These are phyloP conservation scores for Sphaerodactylus townsendi DNA, from an alignment of 2,113 vertebrate species.

Conservation along the genomic window DNA sequence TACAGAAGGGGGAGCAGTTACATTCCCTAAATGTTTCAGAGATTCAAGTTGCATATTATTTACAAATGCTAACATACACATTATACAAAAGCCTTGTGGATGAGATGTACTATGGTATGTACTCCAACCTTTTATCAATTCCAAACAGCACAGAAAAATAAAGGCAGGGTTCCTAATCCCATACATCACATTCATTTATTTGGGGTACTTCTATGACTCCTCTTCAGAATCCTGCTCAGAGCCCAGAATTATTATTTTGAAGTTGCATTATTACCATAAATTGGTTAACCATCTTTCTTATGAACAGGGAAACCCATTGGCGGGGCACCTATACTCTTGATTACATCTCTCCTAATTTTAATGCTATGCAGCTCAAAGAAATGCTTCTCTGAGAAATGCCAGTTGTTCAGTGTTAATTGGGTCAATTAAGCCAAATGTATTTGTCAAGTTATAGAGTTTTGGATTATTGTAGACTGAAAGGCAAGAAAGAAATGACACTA, in stretches of 20 bases:
- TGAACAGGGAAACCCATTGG: neutral
- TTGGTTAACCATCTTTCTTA: neutral
- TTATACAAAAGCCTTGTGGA: neutral
- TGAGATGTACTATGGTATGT: neutral
- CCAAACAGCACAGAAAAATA: neutral
- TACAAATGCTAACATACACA: neutral
- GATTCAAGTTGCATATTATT: neutral
- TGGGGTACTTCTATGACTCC: neutral
- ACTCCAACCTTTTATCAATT: neutral
- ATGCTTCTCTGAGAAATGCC: slow-evolving; percentile 17
- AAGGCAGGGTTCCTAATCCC: neutral
- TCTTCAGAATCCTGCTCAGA: too few species aligned
- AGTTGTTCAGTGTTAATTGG: slow-evolving; percentile 37
- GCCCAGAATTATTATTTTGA: too few species aligned
- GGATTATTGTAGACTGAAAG: slow-evolving; percentile 12
- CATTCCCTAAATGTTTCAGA: neutral
- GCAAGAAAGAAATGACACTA: slow-evolving; percentile 4
- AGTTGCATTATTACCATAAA: neutral
- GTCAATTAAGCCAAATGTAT: slow-evolving; percentile 25
- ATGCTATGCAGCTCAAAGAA: slow-evolving; percentile 7
- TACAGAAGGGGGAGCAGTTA: too few species aligned
- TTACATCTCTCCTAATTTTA: neutral
- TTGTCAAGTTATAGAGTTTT: slow-evolving; percentile 17
- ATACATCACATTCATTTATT: neutral
- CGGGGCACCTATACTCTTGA: neutral